Evolutionary conservation across 2,888 invertebrate genomes (phyloP).

Genomic region (Sinohyriopsis cumingii): DNA sequence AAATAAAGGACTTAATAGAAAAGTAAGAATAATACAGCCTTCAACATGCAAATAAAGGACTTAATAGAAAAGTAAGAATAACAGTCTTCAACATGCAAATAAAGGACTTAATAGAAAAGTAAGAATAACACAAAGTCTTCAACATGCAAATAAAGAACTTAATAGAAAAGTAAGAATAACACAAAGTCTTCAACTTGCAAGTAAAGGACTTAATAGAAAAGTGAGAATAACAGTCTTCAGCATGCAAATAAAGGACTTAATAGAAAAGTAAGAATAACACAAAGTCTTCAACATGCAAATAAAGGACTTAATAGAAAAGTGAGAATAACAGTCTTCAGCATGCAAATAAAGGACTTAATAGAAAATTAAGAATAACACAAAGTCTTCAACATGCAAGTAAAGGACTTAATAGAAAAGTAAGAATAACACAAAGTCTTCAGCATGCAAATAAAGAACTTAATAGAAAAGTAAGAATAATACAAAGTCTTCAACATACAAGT

Average conservation of each 20-base stretch:
- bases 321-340: conserved; percentile 72
- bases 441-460: conserved; percentile 75
- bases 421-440: conserved; percentile 73
- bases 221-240: conserved; percentile 71
- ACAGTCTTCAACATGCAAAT: conserved; percentile 75
- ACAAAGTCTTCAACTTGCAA: conserved; percentile 74
- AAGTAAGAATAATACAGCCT: conserved; percentile 70
- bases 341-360: conserved; percentile 75
- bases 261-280: conserved; percentile 72
- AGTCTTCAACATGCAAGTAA: conserved; percentile 75
- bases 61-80: conserved; percentile 74
- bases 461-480: conserved; percentile 72
- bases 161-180: conserved; percentile 71
- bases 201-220: conserved; percentile 75
- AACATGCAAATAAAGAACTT: conserved; percentile 75
- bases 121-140: conserved; percentile 71
- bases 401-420: conserved; percentile 74
- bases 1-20: conserved; percentile 75
- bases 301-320: conserved; percentile 75
- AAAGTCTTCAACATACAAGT: conserved; percentile 75
- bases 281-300: conserved; percentile 75
- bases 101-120: conserved; percentile 75
- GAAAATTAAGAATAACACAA: conserved; percentile 69
- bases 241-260: conserved; percentile 75
- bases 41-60: conserved; percentile 75